These are phyloP conservation scores for Oxycera nigricornis DNA, from an alignment of 2,888 invertebrate genomes.

Conservation along the genomic window DNA sequence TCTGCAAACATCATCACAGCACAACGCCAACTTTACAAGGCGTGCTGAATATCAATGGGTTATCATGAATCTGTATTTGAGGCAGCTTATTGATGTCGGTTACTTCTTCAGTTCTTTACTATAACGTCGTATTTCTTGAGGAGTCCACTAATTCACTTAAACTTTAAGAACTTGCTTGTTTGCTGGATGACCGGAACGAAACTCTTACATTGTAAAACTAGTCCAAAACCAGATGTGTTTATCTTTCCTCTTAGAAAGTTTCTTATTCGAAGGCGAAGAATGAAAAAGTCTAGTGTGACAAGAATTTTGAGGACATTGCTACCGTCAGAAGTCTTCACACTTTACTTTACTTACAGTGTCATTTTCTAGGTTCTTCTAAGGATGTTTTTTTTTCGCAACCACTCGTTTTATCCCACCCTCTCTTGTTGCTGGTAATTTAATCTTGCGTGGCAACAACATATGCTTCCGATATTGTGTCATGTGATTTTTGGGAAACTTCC, in stretches of 20 bases:
- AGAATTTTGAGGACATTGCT: conserved; percentile 8
- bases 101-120: neutral
- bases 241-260: neutral
- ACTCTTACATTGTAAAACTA: neutral
- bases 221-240: neutral
- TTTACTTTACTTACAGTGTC: neutral
- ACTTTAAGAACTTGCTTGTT: conserved; percentile 21
- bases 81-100: neutral
- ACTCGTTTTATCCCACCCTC: neutral
- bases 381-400: neutral
- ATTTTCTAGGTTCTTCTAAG: neutral
- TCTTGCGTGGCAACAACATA: conserved; percentile 18
- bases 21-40: neutral
- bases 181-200: conserved; percentile 3
- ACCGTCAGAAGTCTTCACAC: neutral
- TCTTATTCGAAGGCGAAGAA: neutral
- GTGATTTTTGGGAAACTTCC: conserved; percentile 18
- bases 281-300: conserved; percentile 6
- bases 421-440: conserved; percentile 27
- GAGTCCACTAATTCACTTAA: conserved; percentile 28
- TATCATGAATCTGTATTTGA: neutral
- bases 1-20: no score
- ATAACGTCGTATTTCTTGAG: neutral
- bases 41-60: conserved; percentile 1
- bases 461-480: conserved; percentile 24